Evolutionary conservation across 2,888 invertebrate genomes (phyloP), one percentile per base, ranked within the genome.

Genomic region (Pristionchus entomophagus): DNA sequence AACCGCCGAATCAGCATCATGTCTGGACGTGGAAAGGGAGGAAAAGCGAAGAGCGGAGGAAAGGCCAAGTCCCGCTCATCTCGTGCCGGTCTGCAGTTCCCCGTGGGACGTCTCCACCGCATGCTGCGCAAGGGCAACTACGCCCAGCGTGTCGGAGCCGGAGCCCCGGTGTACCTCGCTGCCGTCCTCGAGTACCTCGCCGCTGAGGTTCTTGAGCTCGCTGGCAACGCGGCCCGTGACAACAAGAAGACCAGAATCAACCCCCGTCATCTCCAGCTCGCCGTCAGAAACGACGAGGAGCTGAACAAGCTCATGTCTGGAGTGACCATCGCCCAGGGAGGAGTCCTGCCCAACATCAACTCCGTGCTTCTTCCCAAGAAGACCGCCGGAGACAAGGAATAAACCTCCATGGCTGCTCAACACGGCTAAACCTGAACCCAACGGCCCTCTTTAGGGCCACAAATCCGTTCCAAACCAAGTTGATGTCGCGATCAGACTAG

Each of bases 281-380:
- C 91, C 45, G 90, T 91, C 73, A 88, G 91, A 53, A 91, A 91
- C 88, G 91, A 91, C 88, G 91, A 91, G 84, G 83, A 91, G 86
- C 82, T 91, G 86, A 91, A 91, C 88, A 91, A 91, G 88, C 88
- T 91, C 73, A 88, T 92, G 86, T 86, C 90, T 80, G 96, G 96
- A 65, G 96, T 96, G 1, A 96, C 96, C 29, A 96, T 97, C 93
- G 96, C 96, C 38, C 96, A 97, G 94, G 97, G 97, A 87, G 97
- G 97, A 91, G 97, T 97, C 0, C 94, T 97, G 92, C 92, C 92
- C 87, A 92, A 92, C 91, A 92, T 92, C 90, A 91, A 92, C 87
- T 91, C 92, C 81, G 89, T 90, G 80, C 90, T 93, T 86, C 90
- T 93, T 80, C 92, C 93, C 89, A 92, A 93, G 91, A 93, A 92